Percentiles rank a stretch among this genome's conserved stretches.
Conservation (phyloP, 2,797 vertebrate genomes). For the Chelon auratus region DNA sequence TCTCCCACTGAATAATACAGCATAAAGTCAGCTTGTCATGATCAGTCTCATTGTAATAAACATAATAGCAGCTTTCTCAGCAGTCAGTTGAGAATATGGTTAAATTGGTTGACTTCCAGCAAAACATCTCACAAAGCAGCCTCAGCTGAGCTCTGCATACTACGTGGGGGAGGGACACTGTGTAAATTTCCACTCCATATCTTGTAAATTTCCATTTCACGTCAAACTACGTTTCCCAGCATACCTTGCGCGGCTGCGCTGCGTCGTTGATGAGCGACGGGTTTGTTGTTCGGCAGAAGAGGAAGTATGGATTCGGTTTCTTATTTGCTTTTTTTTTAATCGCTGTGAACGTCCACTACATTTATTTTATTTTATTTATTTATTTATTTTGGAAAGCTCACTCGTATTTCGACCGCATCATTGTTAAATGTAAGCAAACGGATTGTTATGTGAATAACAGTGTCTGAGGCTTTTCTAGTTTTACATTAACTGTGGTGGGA, state of each 20-base stretch:
- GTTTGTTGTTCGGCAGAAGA: not conserved
- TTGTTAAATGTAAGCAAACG: too few species aligned
- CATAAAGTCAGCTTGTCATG: not conserved
- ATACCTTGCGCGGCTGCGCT: not conserved
- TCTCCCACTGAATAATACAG: too few species aligned
- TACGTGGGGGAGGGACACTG: conserved; percentile 26
- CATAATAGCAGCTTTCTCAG: conserved; percentile 5
- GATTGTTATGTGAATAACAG: too few species aligned
- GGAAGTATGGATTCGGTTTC: not conserved
- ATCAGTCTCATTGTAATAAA: not conserved
- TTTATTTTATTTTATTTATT: not conserved
- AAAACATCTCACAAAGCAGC: conserved; percentile 47
- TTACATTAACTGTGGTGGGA: not conserved
- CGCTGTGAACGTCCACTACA: too few species aligned
- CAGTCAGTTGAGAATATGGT: conserved; percentile 27
- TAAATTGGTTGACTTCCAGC: conserved; percentile 35
- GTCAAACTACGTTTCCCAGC: conserved; percentile 79
- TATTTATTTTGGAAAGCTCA: not conserved
- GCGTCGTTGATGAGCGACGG: conserved; percentile 26
- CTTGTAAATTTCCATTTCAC: conserved; percentile 73
- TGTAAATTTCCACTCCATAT: conserved; percentile 76
- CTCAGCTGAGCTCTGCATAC: conserved; percentile 29
- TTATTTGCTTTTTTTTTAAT: not conserved
- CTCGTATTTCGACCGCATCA: too few species aligned
- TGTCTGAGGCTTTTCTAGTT: not conserved